Evolutionary conservation across 2,797 vertebrate genomes (phyloP), one percentile per base, ranked within the genome.

Genomic region (Brotula barbata): DNA sequence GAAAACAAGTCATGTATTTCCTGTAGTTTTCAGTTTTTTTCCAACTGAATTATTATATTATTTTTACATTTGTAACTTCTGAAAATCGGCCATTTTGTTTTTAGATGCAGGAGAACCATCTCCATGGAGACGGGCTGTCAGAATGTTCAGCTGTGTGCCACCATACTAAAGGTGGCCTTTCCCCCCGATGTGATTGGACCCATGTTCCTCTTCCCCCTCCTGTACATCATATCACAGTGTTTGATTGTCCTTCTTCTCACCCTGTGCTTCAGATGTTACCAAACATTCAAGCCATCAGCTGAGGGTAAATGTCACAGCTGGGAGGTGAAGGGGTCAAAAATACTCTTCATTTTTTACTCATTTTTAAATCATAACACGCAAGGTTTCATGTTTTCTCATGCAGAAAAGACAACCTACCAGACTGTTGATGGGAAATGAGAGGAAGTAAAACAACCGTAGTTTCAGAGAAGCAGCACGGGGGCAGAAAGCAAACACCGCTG

Each of bases 101-200:
- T 41, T 31, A 95, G 92, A 63, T 91, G 90, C 82, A 85, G 88
- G 37, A 77, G 76, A 62, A 92, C 93, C 3, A 85, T 94, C 62
- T 89, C 91, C 79, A 89, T 94, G 85, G 93, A 94, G 81, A 95
- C 92, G 0, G 93, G 92, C 52, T 95, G 92, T 87, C 94, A 95
- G 83, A 96, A 96, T 3, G 28, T 88, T 45, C 92, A 95, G 66
- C 87, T 96, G 55, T 94, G 93, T 63, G 44, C 71, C 0, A 52
- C 93, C 61, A 90, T 95, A 71, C 87, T 96, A 65, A 94, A 93
- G 54, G 83, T 93, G 34, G 17, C 89, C 49, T 94, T 96, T 3
- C 1, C 81, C 50, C 87, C 71, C 14, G 75, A 94, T 66, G 81
- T 87, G 59, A 92, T 92, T 0, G 91, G 93, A 0, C 81, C 92